Evolutionary conservation across 2,888 invertebrate genomes (phyloP).

Genomic region (Poecilobothrus nobilitatus): DNA sequence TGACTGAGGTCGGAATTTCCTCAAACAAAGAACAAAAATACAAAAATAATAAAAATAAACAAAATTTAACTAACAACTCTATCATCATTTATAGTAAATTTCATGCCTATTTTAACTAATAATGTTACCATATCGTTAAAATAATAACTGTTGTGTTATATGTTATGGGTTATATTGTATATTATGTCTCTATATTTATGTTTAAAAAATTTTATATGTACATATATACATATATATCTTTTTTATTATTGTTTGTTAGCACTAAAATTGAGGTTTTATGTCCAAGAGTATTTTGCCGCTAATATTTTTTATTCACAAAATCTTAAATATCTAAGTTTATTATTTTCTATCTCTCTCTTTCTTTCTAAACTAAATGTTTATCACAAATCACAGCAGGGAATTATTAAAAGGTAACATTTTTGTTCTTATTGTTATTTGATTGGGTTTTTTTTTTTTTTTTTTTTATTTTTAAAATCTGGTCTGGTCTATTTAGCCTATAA

Average conservation of each 20-base stretch:
- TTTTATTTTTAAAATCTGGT: no score
- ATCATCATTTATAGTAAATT: neutral
- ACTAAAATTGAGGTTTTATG: neutral
- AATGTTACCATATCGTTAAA: neutral
- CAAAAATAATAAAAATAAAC: no score
- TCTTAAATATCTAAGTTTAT: neutral
- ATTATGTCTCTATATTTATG: neutral
- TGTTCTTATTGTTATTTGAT: neutral
- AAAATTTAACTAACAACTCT: neutral
- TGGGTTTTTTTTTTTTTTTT: neutral
- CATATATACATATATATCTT: no score
- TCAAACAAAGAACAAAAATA: no score
- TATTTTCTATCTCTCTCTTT: no score
- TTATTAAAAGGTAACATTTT: neutral
- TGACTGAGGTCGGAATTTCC: neutral
- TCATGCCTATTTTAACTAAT: slow-evolving; percentile 5
- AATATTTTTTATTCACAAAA: neutral
- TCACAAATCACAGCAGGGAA: slow-evolving; percentile 6
- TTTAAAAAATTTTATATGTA: neutral
- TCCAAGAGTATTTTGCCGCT: neutral
- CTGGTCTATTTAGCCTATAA: no score
- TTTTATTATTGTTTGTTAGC: neutral
- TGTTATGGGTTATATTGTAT: neutral
- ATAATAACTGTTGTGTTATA: neutral
- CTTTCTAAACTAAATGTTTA: neutral